Conservation (phyloP, 37 sponge, comb jelly and placozoan species). For the Chondrosia reniformis region DNA sequence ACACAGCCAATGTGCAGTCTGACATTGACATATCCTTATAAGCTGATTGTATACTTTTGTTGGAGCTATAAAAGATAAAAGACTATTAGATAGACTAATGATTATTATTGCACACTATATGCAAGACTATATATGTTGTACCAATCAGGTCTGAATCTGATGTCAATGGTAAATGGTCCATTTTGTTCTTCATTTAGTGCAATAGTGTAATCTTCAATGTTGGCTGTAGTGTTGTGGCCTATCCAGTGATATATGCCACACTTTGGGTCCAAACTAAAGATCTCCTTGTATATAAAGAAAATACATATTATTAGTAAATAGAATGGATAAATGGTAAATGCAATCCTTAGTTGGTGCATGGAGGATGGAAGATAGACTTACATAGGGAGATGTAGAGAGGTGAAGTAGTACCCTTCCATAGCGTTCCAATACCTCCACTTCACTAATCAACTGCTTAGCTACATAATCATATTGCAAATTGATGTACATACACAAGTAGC, state of each 20-base stretch:
- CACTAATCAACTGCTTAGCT: neutral
- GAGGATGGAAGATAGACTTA: neutral
- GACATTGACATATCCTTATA: conserved; percentile 1
- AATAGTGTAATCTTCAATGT: neutral
- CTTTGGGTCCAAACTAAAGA: conserved; percentile 1
- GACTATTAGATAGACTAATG: neutral
- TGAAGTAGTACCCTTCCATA: conserved; percentile 5
- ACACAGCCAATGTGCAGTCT: neutral
- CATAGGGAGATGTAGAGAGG: conserved; percentile 12
- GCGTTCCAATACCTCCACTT: neutral
- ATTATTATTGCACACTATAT: too few relatives aligned
- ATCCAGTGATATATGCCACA: neutral
- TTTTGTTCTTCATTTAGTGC: conserved; percentile 16
- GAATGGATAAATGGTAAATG: neutral
- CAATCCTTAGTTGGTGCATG: neutral
- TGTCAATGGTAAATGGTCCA: neutral
- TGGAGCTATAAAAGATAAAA: neutral
- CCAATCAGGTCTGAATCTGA: conserved; percentile 19
- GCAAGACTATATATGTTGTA: too few relatives aligned
- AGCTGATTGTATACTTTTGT: neutral
- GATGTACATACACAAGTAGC: neutral
- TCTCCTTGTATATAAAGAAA: neutral
- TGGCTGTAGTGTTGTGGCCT: neutral
- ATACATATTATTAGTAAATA: neutral
- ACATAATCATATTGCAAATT: neutral